Evolutionary conservation across 1,140 invertebrate genomes (phyloP), one percentile per base, ranked within the genome.

Genomic region (Pseudomyrmex flavicornis): DNA sequence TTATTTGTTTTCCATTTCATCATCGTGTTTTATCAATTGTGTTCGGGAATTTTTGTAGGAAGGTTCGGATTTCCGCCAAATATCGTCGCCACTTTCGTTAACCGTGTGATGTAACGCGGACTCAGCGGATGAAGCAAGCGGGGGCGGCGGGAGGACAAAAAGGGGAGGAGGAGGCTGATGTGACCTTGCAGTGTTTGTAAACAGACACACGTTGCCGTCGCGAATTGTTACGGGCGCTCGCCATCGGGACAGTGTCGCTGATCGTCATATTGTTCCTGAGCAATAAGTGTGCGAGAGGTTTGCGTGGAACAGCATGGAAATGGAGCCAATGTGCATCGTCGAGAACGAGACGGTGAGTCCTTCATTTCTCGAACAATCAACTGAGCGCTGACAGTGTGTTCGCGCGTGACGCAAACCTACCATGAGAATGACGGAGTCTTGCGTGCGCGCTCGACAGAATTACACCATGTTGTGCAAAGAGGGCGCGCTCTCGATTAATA

Each of bases 151-250:
- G 56, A 56, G 62, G 70, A n/a, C 52, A 61, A 52, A 68, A 69
- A 35, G 35, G 5, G 66, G 74, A 54, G 73, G 85, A 88, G 89
- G 88, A 89, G 88, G 92, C 91, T 90, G 91, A 91, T 91, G 92
- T 94, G 93, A 93, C 93, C 93, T 94, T 94, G 93, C 91, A 91
- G 92, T 94, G 93, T 94, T 94, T 94, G 93, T 93, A 94, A 94
- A 94, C 93, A 93, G 92, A 93, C 91, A 93, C 93, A 93, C 93
- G 93, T 93, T 94, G 93, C 86, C 83, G 82, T 88, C 85, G 59
- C 59, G 75, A 80, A 87, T 70, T 88, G 56, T 88, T 63, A 77
- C 86, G 69, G 66, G 76, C 50, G 72, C 61, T 74, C 68, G 59
- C 58, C 76, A 87, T 87, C 75, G 22, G 63, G 72, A 72, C 68